A percentile compares a stretch with the other conserved stretches of the same genome.
Conservation (phyloP, 2,113 vertebrate genomes). For the Chlamydotis undulata region DNA sequence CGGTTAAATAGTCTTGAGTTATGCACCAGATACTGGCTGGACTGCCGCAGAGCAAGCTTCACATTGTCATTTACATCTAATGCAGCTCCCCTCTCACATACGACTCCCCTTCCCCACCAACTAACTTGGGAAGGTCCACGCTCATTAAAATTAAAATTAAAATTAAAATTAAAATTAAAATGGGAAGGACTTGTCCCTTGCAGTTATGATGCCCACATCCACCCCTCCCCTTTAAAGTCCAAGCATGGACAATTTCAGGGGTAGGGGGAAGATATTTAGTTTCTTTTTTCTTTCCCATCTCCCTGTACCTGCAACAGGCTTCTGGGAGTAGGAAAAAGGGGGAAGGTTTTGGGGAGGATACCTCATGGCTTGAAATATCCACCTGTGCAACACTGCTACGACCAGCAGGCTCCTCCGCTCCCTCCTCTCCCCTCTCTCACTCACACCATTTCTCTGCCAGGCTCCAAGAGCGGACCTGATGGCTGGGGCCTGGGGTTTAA, state of each 20-base stretch:
- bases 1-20: background rate
- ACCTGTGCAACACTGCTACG: background rate
- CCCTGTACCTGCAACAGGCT: background rate
- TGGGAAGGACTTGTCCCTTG: background rate
- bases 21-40: constrained; percentile 40
- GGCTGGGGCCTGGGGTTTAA: background rate
- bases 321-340: background rate
- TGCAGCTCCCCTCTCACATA: background rate
- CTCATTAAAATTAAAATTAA: background rate
- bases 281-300: background rate
- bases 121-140: background rate
- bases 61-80: background rate
- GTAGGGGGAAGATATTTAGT: background rate
- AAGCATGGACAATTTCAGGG: background rate
- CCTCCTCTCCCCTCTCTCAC: background rate
- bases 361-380: constrained; percentile 27
- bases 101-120: background rate
- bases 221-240: background rate
- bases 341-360: background rate
- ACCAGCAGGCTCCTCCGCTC: background rate
- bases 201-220: background rate
- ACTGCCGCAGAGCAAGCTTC: constrained; percentile 22
- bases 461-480: background rate
- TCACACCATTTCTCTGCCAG: background rate
- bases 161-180: background rate